Evolutionary conservation across 2,113 vertebrate genomes (phyloP), one percentile per base, ranked within the genome.

Genomic region (Myiopsitta monachus): DNA sequence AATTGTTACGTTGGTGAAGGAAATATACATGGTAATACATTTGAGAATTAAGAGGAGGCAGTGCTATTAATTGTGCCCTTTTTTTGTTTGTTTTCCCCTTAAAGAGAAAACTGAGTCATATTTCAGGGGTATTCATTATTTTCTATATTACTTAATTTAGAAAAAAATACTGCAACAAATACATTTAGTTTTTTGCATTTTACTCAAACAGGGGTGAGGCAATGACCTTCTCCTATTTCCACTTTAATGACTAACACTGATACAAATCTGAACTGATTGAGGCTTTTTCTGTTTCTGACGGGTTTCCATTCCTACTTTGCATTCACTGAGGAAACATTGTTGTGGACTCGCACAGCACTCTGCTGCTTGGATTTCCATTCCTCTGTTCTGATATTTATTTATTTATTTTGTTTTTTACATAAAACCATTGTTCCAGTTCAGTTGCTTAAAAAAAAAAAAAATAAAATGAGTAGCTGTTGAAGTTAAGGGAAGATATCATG

Each of bases 361-460:
- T 62, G 36, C 67, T 72, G 4, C 62, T 88, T 84, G 47, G 52
- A 57, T 93, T 93, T 88, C 30, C 28, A 24, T 64, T 92, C 49
- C 12, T 93, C 44, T 84, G 30, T 73, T 92, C 27, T 76, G 36
- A 52, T 59, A 16, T 69, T 92, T 61, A n/a, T 76, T 87, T 79
- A 33, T 87, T 87, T 89, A 52, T 80, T 70, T 70, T 55, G 1
- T 3, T 68, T 89, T 88, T 72, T 52, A 38, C 72, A 85, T 66
- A 76, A 91, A 79, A 7, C n/a, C 7, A 22, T 51, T 81, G 30
- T 78, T 89, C 27, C 27, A 82, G 46, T 61, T 55, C 46, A 55
- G 31, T 83, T 66, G 75, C 59, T n/a, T 17, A 18, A 54, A 28
- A 51, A 68, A 92, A 78, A 49, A 11, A 59, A 21, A 43, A 54